phyloP scores from a whole-genome alignment of 2,113 vertebrate species.

The Pedionomus torquatus region DNA sequence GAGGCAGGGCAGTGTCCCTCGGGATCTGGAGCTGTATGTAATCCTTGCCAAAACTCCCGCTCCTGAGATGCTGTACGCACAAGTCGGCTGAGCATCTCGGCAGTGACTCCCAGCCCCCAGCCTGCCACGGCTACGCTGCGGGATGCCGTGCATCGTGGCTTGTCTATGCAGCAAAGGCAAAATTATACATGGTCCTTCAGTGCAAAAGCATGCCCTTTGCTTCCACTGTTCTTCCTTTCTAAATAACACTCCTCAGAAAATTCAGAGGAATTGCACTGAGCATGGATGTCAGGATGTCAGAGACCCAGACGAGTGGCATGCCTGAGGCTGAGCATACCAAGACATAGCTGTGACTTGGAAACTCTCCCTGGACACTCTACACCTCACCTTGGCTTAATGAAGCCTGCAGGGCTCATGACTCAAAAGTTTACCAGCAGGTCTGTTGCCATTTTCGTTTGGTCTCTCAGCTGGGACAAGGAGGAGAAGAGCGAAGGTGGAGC shows the following conservation, averaged over 20 bases:
- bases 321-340: background rate
- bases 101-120: background rate
- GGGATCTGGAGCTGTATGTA: background rate
- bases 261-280: background rate
- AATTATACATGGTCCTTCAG: background rate
- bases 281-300: background rate
- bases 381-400: background rate
- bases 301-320: background rate
- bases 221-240: background rate
- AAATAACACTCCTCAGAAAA: background rate
- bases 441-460: background rate
- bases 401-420: background rate
- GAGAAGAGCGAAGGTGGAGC: background rate
- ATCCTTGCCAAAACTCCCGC: background rate
- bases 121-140: accelerated
- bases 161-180: background rate
- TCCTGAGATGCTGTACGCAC: accelerated
- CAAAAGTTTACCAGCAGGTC: background rate
- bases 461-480: background rate
- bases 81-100: accelerated
- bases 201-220: background rate
- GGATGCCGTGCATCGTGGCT: background rate
- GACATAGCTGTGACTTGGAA: background rate
- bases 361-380: background rate
- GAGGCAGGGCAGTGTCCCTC: background rate